Evolutionary conservation across 2,888 invertebrate species (phyloP).

Genomic region (Tenthredo amoena): DNA sequence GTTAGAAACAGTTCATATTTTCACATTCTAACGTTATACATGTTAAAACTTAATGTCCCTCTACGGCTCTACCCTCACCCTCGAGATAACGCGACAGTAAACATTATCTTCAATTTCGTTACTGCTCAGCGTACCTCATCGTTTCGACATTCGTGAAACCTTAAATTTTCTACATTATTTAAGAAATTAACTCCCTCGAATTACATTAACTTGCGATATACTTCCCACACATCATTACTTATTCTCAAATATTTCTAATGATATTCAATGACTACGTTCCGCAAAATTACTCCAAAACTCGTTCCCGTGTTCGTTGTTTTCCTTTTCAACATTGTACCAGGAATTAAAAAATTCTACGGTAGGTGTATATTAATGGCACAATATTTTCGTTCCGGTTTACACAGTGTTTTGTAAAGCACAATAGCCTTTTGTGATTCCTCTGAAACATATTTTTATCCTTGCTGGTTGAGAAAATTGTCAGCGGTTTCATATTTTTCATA

Average conservation of each 20-base stretch:
- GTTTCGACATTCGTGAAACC: not conserved
- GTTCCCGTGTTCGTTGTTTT: not conserved
- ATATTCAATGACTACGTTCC: not conserved
- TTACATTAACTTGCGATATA: not conserved
- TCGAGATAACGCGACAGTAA: not conserved
- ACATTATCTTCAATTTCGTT: slow-evolving; percentile 7
- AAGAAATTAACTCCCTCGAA: not conserved
- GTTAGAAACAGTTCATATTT: slow-evolving; percentile 6
- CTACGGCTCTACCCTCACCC: not conserved
- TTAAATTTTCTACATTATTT: not conserved
- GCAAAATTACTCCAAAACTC: not conserved
- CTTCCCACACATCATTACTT: not conserved
- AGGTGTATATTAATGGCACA: not conserved
- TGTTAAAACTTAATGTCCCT: not conserved
- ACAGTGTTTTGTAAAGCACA: not conserved
- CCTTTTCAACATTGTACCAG: not conserved
- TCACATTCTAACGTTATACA: not conserved
- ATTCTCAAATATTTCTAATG: not conserved
- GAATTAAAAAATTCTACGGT: not conserved
- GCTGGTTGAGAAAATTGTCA: not conserved
- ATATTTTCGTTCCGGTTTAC: not conserved
- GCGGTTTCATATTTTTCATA: not conserved
- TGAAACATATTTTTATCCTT: not conserved
- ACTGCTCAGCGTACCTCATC: not conserved
- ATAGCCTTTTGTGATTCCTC: not conserved